phyloP scores from a whole-genome alignment of 2,113 vertebrate species.

The Parus major region DNA sequence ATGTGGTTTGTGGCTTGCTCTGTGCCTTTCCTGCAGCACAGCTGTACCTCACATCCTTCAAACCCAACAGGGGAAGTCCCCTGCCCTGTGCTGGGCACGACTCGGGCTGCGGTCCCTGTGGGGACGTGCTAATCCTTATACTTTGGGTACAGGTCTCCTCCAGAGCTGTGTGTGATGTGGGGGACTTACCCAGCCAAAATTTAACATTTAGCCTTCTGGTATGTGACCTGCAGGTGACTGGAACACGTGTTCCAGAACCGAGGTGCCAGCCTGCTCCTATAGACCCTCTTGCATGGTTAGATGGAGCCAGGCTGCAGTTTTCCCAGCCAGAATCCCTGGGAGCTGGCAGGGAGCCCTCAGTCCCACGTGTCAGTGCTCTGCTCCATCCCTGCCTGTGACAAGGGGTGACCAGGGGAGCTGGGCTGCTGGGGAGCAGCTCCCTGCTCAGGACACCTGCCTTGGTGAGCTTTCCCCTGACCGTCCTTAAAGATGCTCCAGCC shows the following conservation, averaged over 20 bases:
- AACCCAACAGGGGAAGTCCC: background rate
- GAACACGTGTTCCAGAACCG: background rate
- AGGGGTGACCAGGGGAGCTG: background rate
- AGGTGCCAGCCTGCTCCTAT: background rate
- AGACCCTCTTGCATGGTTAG: background rate
- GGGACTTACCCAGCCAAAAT: background rate
- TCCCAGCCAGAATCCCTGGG: background rate
- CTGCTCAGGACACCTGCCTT: background rate
- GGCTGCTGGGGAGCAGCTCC: background rate
- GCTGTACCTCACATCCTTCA: background rate
- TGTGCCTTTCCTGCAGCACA: background rate
- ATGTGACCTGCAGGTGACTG: background rate
- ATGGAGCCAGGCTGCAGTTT: background rate
- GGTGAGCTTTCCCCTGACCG: rapidly evolving
- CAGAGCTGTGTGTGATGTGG: background rate
- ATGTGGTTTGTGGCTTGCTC: background rate
- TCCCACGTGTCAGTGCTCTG: background rate
- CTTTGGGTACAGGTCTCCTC: background rate
- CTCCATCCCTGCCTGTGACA: background rate
- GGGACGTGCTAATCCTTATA: background rate
- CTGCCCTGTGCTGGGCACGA: background rate
- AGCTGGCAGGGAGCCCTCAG: background rate
- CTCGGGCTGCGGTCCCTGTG: background rate
- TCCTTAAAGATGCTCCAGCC: background rate
- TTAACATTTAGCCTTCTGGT: background rate